Evolutionary conservation across 2,797 vertebrate genomes (phyloP), one percentile per base, ranked within the genome.

Genomic region (Neosalanx taihuensis): DNA sequence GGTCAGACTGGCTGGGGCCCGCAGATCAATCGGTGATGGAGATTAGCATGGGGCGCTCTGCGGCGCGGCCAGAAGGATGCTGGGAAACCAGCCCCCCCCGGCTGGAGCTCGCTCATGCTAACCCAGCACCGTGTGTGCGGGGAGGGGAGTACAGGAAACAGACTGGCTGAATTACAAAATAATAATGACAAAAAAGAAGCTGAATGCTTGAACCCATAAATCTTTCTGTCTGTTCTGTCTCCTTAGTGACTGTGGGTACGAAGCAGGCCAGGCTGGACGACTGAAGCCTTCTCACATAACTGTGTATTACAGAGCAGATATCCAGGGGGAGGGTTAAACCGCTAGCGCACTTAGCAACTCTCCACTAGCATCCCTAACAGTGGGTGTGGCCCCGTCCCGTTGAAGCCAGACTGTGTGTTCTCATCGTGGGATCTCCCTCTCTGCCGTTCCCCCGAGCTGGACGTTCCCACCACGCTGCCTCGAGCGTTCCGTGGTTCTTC

Each of bases 201-300:
- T 41, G 37, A 41, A 46, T 3, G 23, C 41, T 46, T 46, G 2
- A 46, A 46, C 9, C 0, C 41, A 46, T 46, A 9, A 12, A 46
- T 46, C 6, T 46, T 46, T 17, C 51, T 18, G 51, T 53, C 13
- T 15, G 3, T 18, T 17, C 49, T 53, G 49, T 18, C 49, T n/a
- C 51, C 51, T 56, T 56, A n/a, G 51, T n/a, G 51, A 56, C 18
- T n/a, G 1, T 18, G 18, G 51, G 51, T 4, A 53, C 17, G 5
- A 17, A 53, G 18, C 51, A 56, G 41, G 20, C 5, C 18, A 56
- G 29, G 49, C 31, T 57, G 59, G 41, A 20, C 46, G 77, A 77
- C 73, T 67, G 0, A 30, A 67, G 33, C 37, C 29, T 12, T 3
- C 9, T 12, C 41, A 73, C 76, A 68, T 71, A 65, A 5, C 18